Percentiles rank a stretch among this genome's conserved stretches.
These are phyloP conservation scores for Drosophila incognita DNA, from an alignment of 2,888 invertebrate species.

Conservation along the genomic window DNA sequence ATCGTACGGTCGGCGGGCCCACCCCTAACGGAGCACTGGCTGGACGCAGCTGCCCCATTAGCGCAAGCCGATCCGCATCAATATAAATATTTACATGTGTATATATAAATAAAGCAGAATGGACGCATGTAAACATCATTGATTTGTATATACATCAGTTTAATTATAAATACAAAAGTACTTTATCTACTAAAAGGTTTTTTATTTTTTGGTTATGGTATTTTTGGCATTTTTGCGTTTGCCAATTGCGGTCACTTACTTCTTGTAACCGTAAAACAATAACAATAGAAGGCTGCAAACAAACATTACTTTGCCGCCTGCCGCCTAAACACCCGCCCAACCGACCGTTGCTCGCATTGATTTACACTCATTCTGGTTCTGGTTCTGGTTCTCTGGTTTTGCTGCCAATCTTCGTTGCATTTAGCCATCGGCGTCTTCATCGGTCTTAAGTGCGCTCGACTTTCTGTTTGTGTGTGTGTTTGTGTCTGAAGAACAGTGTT, in stretches of 20 bases:
- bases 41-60: neutral
- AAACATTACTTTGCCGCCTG: conserved; percentile 66
- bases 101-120: neutral
- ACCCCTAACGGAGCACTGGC: neutral
- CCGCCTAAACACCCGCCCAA: conserved; percentile 18
- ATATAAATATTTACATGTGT: neutral
- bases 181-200: neutral
- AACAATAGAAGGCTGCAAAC: conserved; percentile 59
- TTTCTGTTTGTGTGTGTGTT: conserved; percentile 9
- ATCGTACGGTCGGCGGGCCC: neutral
- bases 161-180: neutral
- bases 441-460: conserved; percentile 14
- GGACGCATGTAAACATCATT: neutral
- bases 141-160: neutral
- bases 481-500: conserved; percentile 19
- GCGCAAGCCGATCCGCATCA: neutral
- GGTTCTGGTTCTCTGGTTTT: conserved; percentile 36
- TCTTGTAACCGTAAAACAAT: conserved; percentile 54
- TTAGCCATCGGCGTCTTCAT: conserved; percentile 36
- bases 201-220: neutral
- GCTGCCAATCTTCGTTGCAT: conserved; percentile 50
- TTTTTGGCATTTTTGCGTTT: conserved; percentile 22
- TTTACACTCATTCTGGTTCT: conserved; percentile 50
- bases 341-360: conserved; percentile 51
- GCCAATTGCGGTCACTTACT: conserved; percentile 31